phyloP scores from a whole-genome alignment of 2,888 invertebrate genomes.

The Melinaea menophilus region DNA sequence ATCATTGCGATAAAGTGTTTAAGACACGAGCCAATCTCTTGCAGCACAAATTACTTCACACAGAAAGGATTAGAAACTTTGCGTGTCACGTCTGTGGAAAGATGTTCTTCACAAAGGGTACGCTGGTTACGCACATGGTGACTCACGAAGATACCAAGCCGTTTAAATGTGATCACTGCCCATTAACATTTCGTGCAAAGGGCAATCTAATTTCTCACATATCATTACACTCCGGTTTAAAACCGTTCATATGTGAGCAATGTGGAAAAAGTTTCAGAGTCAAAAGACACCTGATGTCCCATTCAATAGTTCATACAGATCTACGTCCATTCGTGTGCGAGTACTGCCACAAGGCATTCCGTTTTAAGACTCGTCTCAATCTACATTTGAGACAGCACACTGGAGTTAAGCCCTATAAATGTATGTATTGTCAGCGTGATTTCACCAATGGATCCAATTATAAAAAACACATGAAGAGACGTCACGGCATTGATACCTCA shows the following conservation, averaged over 20 bases:
- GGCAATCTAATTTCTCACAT: slow-evolving; percentile 66
- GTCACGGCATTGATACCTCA: slow-evolving; percentile 67
- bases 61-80: slow-evolving; percentile 63
- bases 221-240: slow-evolving; percentile 61
- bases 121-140: slow-evolving; percentile 62
- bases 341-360: slow-evolving; percentile 66
- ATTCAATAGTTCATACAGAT: slow-evolving; percentile 70
- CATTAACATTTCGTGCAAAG: slow-evolving; percentile 61
- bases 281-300: slow-evolving; percentile 68
- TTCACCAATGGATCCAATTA: slow-evolving; percentile 72
- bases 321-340: slow-evolving; percentile 65
- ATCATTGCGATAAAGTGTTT: slow-evolving; percentile 60
- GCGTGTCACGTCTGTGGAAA: slow-evolving; percentile 70
- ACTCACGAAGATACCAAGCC: slow-evolving; percentile 66
- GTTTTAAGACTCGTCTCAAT: slow-evolving; percentile 67
- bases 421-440: slow-evolving; percentile 62
- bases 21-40: slow-evolving; percentile 61
- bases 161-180: slow-evolving; percentile 66
- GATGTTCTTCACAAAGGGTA: slow-evolving; percentile 72
- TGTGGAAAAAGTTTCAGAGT: slow-evolving; percentile 69
- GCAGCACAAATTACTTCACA: slow-evolving; percentile 65
- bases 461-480: slow-evolving; percentile 70
- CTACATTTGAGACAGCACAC: slow-evolving; percentile 70
- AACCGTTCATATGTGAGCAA: slow-evolving; percentile 70
- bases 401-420: slow-evolving; percentile 66